Evolutionary conservation across 2,113 vertebrate genomes (phyloP), one percentile per base, ranked within the genome.

Genomic region (Ibidorhyncha struthersii): DNA sequence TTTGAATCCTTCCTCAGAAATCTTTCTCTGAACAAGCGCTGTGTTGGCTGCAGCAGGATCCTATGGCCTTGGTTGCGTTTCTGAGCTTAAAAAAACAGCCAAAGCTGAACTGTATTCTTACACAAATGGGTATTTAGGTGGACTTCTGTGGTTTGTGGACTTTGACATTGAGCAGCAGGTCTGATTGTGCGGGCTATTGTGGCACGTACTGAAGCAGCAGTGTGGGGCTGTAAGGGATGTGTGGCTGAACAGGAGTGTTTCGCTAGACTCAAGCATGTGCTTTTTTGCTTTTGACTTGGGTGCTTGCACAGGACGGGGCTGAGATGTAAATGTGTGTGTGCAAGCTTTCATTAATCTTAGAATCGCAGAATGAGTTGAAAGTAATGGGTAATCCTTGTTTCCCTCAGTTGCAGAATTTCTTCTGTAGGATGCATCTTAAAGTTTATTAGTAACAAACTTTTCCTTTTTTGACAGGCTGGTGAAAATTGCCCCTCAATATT

Each of bases 401-500:
- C n/a, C 22, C 19, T 52, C 21, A 10, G 47, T 15, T 92, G 50
- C 15, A 38, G 66, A 65, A 41, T 67, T 93, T 91, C 43, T 93
- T 91, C 43, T 88, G 25, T 61, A 41, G 81, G 76, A 67, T 58
- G 62, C 38, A 26, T 90, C 58, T 66, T 78, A 6, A 89, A 86
- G 50, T 94, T 77, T 91, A 34, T 91, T 90, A 78, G 66, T 98
- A 77, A 98, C 95, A 90, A 94, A 41, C 67, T 95, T 92, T 90
- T 95, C 89, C 97, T 97, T 86, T 98, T 90, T 95, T 94, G 96
- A 97, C 98, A 99, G 99, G 99, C 98, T 99, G 98, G 98, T 99
- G 98, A 99, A 99, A 98, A 99, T 99, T 93, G 98, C 99, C 97
- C 99, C 99, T 92, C 99, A 99, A 97, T 99, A 99, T 98, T 99